Conservation (phyloP, 2,113 vertebrate species). For the Osmerus eperlanus region DNA sequence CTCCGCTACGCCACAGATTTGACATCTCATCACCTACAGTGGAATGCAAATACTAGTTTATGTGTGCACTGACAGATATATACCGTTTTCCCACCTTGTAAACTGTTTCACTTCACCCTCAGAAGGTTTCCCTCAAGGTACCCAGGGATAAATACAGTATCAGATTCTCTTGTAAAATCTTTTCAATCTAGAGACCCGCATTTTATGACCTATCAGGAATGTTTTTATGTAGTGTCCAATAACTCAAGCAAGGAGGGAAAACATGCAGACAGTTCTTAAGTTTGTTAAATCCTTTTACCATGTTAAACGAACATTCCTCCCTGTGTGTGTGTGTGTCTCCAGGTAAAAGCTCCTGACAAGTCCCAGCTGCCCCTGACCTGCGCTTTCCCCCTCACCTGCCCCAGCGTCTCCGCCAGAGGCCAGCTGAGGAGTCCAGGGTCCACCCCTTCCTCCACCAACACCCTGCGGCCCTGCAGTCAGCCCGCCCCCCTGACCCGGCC, state of each 20-base stretch:
- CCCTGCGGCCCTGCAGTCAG: constrained; percentile 34
- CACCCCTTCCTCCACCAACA: constrained; percentile 11
- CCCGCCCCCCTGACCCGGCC: constrained; percentile 31
- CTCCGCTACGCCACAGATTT: neutral
- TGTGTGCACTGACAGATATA: neutral
- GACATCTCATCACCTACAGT: too few species aligned
- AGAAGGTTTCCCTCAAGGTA: neutral
- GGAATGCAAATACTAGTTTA: neutral
- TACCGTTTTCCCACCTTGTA: neutral
- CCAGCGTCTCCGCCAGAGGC: constrained; percentile 42
- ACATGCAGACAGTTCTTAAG: too few species aligned
- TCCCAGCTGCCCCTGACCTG: constrained; percentile 47
- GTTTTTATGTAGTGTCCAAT: too few species aligned
- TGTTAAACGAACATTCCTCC: neutral
- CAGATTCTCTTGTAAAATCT: neutral
- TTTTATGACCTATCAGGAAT: too few species aligned
- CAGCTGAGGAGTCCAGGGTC: constrained; percentile 39
- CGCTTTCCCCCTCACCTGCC: constrained; percentile 53
- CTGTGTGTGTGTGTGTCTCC: constrained; percentile 11
- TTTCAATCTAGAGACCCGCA: neutral
- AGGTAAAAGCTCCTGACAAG: constrained; percentile 77
- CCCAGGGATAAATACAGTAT: neutral
- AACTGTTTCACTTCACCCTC: neutral
- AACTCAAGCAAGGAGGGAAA: too few species aligned
- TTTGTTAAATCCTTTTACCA: neutral